Evolutionary conservation across 2,113 vertebrate species (phyloP).

Genomic region (Butorides virescens): DNA sequence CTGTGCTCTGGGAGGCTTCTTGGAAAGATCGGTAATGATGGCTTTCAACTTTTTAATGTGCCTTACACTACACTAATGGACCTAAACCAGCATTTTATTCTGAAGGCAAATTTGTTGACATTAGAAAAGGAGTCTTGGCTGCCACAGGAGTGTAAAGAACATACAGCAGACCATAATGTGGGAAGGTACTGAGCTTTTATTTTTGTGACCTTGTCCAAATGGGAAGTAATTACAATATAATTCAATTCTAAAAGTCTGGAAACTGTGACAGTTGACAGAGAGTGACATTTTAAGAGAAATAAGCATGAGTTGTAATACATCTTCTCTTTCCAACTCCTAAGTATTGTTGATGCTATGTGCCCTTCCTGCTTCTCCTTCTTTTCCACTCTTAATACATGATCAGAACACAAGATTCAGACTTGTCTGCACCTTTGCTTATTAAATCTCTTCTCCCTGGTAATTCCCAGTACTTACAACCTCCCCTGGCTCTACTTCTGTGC

Average conservation of each 20-base stretch:
- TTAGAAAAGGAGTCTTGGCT: neutral
- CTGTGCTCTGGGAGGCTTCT: neutral
- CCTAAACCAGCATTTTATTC: neutral
- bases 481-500: neutral
- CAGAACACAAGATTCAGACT: neutral
- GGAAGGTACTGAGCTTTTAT: neutral
- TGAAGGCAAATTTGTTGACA: neutral
- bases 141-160: neutral
- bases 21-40: neutral
- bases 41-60: neutral
- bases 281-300: neutral
- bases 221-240: neutral
- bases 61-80: neutral
- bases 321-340: neutral
- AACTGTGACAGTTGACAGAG: neutral
- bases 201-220: neutral
- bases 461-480: neutral
- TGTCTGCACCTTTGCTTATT: neutral
- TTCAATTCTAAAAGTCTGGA: constrained; percentile 12
- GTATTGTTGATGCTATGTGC: neutral
- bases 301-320: neutral
- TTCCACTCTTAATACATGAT: neutral
- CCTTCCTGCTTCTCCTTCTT: neutral
- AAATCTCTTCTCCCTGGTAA: neutral
- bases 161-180: neutral